These are phyloP conservation scores for Sardina pilchardus DNA, from an alignment of 2,113 vertebrate species.

Conservation along the genomic window DNA sequence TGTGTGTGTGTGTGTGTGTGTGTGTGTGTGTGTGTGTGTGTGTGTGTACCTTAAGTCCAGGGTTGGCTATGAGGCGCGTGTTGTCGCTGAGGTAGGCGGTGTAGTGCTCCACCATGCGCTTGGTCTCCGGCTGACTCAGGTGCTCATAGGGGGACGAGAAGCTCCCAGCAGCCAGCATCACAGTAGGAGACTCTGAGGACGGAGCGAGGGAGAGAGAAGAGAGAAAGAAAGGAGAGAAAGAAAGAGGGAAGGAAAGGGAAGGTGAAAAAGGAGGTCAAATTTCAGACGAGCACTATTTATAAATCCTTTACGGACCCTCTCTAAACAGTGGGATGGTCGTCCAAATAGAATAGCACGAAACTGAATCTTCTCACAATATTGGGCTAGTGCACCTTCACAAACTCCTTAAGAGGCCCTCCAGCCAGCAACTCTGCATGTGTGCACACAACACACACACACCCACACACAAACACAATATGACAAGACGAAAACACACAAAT, in stretches of 20 bases:
- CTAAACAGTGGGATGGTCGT: not conserved
- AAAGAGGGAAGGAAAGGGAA: not conserved
- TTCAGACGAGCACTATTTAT: not conserved
- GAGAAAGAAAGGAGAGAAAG: not conserved
- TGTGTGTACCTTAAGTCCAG: constrained; percentile 86
- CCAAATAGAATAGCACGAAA: not conserved
- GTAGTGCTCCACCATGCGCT: constrained; percentile 99
- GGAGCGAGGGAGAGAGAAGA: not conserved
- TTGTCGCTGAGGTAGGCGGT: constrained; percentile 98
- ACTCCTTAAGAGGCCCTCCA: not conserved
- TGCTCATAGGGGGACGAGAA: constrained; percentile 98
- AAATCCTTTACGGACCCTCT: not conserved
- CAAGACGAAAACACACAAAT: not conserved
- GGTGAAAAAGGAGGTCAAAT: not conserved
- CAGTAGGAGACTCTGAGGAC: constrained; percentile 87
- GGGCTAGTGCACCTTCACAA: not conserved
- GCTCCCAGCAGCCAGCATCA: constrained; percentile 96
- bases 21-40: constrained; percentile 33
- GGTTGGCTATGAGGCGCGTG: constrained; percentile 96
- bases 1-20: not conserved
- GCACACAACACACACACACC: not conserved
- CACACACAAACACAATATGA: not conserved
- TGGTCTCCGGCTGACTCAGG: constrained; percentile 96
- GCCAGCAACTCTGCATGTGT: not conserved
- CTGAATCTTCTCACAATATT: not conserved